Conservation (phyloP, 1,140 invertebrate genomes). For the Drepana arcuata region DNA sequence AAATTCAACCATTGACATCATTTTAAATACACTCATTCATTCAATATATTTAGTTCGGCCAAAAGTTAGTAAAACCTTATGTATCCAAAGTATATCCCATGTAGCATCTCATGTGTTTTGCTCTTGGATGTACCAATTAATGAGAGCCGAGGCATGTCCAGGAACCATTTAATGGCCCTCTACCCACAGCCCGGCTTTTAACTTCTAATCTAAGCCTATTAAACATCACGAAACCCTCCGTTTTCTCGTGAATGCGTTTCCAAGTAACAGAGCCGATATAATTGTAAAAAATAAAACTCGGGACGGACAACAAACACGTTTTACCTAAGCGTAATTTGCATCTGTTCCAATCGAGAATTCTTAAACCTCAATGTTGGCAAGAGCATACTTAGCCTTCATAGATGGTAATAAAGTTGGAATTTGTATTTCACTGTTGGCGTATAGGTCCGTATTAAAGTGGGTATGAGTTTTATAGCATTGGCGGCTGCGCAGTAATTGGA, state of each 20-base stretch:
- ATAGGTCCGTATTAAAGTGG: slow-evolving; percentile 22
- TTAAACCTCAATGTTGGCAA: slow-evolving; percentile 10
- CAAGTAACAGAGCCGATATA: slow-evolving; percentile 65
- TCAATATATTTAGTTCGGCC: no score
- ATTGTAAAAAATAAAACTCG: slow-evolving; percentile 69
- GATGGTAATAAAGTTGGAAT: slow-evolving; percentile 12
- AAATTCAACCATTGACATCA: no score
- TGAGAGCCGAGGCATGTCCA: slow-evolving; percentile 26
- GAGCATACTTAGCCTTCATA: no score
- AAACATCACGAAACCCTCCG: slow-evolving; percentile 56
- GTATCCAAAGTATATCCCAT: no score
- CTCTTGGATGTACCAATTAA: no score
- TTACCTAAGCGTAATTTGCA: slow-evolving; percentile 69
- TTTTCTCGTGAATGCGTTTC: slow-evolving; percentile 66
- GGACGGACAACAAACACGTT: slow-evolving; percentile 63
- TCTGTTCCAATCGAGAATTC: slow-evolving; percentile 15
- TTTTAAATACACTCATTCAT: no score
- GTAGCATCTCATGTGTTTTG: no score
- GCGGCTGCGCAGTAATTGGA: slow-evolving; percentile 68
- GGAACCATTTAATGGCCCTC: slow-evolving; percentile 40
- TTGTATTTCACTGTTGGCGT: slow-evolving; percentile 4
- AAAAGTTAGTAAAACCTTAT: no score
- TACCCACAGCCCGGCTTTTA: slow-evolving; percentile 47
- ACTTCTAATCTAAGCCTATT: slow-evolving; percentile 69
- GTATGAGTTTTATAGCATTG: slow-evolving; percentile 54